Evolutionary conservation across 1,140 invertebrate genomes (phyloP).

Genomic region (Andrena cerasifolii): DNA sequence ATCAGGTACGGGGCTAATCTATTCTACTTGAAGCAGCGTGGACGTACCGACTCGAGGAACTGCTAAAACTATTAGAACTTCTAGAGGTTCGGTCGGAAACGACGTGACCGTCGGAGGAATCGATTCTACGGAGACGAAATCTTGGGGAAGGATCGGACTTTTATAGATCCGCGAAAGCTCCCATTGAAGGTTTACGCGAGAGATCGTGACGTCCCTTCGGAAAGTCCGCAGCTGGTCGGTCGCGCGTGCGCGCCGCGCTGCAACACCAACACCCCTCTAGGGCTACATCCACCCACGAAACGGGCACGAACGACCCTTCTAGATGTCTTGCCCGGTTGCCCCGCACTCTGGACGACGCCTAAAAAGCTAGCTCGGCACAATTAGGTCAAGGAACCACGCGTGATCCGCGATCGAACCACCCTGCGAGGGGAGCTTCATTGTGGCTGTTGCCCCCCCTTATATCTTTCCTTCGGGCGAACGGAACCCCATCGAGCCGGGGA

Average conservation of each 20-base stretch:
- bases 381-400: constrained; percentile 44
- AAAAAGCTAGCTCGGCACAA: constrained; percentile 40
- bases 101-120: not conserved
- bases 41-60: not conserved
- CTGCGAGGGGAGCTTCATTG: too few species aligned
- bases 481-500: constrained; percentile 10
- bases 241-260: constrained; percentile 1
- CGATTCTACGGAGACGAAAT: not conserved
- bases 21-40: too few species aligned
- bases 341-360: constrained; percentile 29
- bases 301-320: constrained; percentile 4
- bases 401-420: constrained; percentile 41
- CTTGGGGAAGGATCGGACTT: not conserved
- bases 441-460: too few species aligned
- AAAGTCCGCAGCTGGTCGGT: constrained; percentile 39
- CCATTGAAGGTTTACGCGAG: not conserved
- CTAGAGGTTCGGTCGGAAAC: not conserved
- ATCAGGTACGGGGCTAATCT: too few species aligned
- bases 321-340: constrained; percentile 18
- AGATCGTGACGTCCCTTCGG: constrained; percentile 1
- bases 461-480: too few species aligned
- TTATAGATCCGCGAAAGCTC: not conserved
- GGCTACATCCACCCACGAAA: not conserved
- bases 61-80: not conserved
- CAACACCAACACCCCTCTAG: constrained; percentile 28